Base-by-base conservation (phyloP, 2,113 vertebrate species). In the Brienomyrus brachyistius region DNA sequence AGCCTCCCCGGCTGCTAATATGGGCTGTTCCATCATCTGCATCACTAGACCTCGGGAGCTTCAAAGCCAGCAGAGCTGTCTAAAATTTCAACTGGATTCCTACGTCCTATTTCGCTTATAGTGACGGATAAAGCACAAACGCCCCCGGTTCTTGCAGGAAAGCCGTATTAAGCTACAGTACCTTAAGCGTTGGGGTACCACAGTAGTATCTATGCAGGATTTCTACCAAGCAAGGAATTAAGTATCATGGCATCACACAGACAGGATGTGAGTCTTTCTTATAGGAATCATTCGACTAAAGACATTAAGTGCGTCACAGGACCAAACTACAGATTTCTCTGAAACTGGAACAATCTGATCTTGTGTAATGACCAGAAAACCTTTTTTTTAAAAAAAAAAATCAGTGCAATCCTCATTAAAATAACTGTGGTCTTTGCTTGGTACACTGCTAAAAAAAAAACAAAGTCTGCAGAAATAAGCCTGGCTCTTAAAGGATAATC, bases 401-500 rank as follows among this genome's bases (percentile, higher is more conserved):
- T n/a, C 23, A 11, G 19, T 84, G 23, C 45, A 45, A 84, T 13
- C 45, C 40, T 45, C 82, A 47, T 84, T 84, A n/a, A 47, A 48
- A 84, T 47, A 23, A 84, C 35, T 45, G 45, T 84, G 82, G 45
- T 84, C 21, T 80, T n/a, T 48, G 82, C 45, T 84, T 84, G 43
- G 82, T n/a, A 84, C 80, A 51, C 47, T 43, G 40, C 21, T 88
- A 45, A 80, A 66, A 80, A 47, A 89, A 50, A 48, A 80, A 47
- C 56, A 50, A 48, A 80, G 62, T 88, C 6, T 70, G 62, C 62
- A 11, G 27, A 54, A 56, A 56, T 56, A 56, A 43, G 31, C 35
- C 74, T 43, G n/a, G 74, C 54, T 59, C 11, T 56, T 87, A 87
- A 87, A 43, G 52, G 86, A 87, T 87, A 56, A 35, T 87, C 51